Base-by-base conservation (phyloP, 2,888 invertebrate genomes). In the Macrophya alboannulata region DNA sequence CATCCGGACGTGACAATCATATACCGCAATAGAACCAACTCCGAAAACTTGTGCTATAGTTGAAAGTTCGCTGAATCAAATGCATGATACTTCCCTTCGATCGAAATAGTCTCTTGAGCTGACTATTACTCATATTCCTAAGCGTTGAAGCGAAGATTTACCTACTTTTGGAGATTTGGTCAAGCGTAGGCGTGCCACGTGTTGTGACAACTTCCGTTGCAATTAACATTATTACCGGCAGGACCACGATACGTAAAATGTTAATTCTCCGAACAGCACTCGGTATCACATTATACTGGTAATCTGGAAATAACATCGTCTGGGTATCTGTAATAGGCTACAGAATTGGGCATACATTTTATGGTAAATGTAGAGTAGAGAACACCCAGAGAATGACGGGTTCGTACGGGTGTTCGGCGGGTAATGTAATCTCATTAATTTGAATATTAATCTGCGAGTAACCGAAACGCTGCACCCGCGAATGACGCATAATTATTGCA, bases 361-460 rank as follows among this genome's bases (percentile, higher is more conserved):
- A 74, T 74, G 43, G 45, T 48, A 48, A 74, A 74, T 43, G 25
- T 25, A 10, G 74, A 48, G 25, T 15, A 43, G 74, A 74, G 45
- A 9, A 74, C 25, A 77, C 37, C 48, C n/a, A 4, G n/a, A 55
- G 17, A 51, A 37, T 12, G 25, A 77, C 48, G 31, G 25, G 77
- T 51, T 77, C 12, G 45, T 68, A 48, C 68, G 81, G 40, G 62
- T 81, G 45, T 79, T 48, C 17, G n/a, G 25, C 48, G 45, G 79
- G 40, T 76, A 76, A 84, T 84, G 85, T 81, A 81, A 79, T 81
- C 85, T 71, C 68, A 81, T 85, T 85, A 68, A 81, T 81, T 85
- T 81, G 68, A 85, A 85, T 85, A 81, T 85, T 81, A 85, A 85
- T 85, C 81, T 51, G 21, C 31, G 55, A 25, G 45, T 55, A 72